A percentile compares a stretch with the other conserved stretches of the same genome.
These are phyloP conservation scores for Chironomus tentans DNA, from an alignment of 2,888 invertebrate species.

Conservation along the genomic window DNA sequence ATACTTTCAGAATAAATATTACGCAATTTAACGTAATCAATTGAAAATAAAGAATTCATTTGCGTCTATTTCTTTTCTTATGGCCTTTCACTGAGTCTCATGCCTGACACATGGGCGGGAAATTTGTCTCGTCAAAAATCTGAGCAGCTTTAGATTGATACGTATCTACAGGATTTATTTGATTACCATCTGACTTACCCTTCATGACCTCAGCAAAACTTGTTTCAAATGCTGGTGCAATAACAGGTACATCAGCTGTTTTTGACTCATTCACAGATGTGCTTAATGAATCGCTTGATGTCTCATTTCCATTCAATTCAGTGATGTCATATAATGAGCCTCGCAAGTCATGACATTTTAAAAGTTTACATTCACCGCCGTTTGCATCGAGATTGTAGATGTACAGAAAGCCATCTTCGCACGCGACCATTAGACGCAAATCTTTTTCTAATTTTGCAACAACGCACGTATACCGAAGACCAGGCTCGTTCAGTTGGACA, in stretches of 20 bases:
- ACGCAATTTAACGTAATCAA: too few species aligned
- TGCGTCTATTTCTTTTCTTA: not conserved
- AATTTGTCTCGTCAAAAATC: slow-evolving; percentile 41
- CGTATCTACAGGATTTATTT: slow-evolving; percentile 39
- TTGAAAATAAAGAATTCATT: too few species aligned
- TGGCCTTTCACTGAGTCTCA: slow-evolving; percentile 19
- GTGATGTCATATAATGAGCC: slow-evolving; percentile 39
- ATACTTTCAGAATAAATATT: too few species aligned
- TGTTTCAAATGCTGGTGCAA: not conserved
- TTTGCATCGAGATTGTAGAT: slow-evolving; percentile 39
- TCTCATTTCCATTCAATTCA: slow-evolving; percentile 24
- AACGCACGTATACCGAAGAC: slow-evolving; percentile 39
- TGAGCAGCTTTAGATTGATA: slow-evolving; percentile 33
- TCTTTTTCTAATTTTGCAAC: slow-evolving; percentile 39
- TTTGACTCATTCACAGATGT: not conserved
- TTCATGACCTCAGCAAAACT: slow-evolving; percentile 22
- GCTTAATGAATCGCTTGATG: slow-evolving; percentile 1
- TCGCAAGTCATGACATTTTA: slow-evolving; percentile 40
- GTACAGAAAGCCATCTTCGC: slow-evolving; percentile 42
- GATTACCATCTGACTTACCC: not conserved
- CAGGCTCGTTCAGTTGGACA: slow-evolving; percentile 38
- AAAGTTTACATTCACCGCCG: slow-evolving; percentile 39
- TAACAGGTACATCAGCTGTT: not conserved
- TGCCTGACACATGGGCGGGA: slow-evolving; percentile 38
- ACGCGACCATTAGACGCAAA: slow-evolving; percentile 38